Percentiles rank a stretch among this genome's conserved stretches.
These are phyloP conservation scores for Ommatoiulus sabulosus DNA, from an alignment of 2,888 invertebrate genomes.

Conservation along the genomic window DNA sequence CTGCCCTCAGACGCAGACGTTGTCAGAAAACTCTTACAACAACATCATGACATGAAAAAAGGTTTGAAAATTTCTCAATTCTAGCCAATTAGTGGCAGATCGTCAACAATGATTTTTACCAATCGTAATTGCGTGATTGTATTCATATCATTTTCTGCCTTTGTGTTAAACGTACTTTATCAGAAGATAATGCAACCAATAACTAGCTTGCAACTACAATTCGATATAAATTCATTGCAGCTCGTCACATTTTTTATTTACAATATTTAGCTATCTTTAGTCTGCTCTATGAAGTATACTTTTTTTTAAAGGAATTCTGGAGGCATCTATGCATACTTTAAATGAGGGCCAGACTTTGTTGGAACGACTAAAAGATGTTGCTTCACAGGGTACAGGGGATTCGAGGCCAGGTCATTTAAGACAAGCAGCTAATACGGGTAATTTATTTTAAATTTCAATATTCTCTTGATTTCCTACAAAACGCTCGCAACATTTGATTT, in stretches of 20 bases:
- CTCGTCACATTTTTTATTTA: too few species aligned
- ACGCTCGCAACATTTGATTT: too few species aligned
- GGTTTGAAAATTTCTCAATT: conserved; percentile 64
- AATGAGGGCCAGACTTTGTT: conserved; percentile 83
- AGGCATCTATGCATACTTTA: conserved; percentile 82
- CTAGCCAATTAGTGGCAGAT: not conserved
- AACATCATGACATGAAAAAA: conserved; percentile 79
- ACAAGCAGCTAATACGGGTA: conserved; percentile 70
- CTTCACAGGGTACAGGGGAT: conserved; percentile 80
- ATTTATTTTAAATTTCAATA: not conserved
- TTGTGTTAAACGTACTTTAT: too few species aligned
- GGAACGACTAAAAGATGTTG: conserved; percentile 79
- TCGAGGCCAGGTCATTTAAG: conserved; percentile 75
- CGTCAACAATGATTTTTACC: not conserved
- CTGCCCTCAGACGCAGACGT: conserved; percentile 80
- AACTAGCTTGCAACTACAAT: too few species aligned
- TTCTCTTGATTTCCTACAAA: too few species aligned
- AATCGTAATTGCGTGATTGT: too few species aligned
- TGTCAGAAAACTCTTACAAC: conserved; percentile 77
- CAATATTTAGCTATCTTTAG: too few species aligned
- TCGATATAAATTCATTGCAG: too few species aligned
- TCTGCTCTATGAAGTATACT: too few species aligned
- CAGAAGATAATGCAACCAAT: too few species aligned
- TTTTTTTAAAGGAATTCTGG: conserved; percentile 73
- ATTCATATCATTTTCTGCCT: too few species aligned